phyloP scores from a whole-genome alignment of 2,797 vertebrate genomes.

The Leuciscus waleckii region DNA sequence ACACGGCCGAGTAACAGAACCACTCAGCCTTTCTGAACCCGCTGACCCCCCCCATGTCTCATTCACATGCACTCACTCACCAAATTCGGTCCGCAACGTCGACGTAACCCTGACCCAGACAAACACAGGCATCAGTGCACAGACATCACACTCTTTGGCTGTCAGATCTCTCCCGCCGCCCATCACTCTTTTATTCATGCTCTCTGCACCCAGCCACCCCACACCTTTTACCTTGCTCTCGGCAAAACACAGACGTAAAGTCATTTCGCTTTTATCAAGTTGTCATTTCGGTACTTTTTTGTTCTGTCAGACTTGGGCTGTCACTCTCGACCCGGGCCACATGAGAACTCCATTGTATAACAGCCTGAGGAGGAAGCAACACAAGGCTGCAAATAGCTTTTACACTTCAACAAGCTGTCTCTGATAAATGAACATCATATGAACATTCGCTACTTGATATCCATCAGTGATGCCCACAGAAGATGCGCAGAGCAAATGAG shows the following conservation, averaged over 20 bases:
- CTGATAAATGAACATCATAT: slow-evolving; percentile 70
- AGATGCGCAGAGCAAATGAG: slow-evolving; percentile 56
- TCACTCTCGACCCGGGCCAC: slow-evolving; percentile 56
- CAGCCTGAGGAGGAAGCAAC: slow-evolving; percentile 69
- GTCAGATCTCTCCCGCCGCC: slow-evolving; percentile 31
- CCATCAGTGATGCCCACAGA: slow-evolving; percentile 57
- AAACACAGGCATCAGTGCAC: slow-evolving; percentile 52
- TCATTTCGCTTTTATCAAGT: slow-evolving; percentile 78
- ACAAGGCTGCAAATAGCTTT: slow-evolving; percentile 69
- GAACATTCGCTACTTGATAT: slow-evolving; percentile 63
- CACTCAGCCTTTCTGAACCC: slow-evolving; percentile 72
- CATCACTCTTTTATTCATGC: slow-evolving; percentile 56
- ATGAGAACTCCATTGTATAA: slow-evolving; percentile 59
- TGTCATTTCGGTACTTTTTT: slow-evolving; percentile 74
- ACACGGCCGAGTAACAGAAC: slow-evolving; percentile 72
- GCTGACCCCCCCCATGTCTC: slow-evolving; percentile 72
- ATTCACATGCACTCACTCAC: slow-evolving; percentile 40
- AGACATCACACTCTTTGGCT: slow-evolving; percentile 48
- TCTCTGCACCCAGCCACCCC: slow-evolving; percentile 48
- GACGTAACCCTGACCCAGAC: slow-evolving; percentile 57
- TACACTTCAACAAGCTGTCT: slow-evolving; percentile 64
- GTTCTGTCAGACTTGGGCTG: slow-evolving; percentile 67
- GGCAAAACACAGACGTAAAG: slow-evolving; percentile 73
- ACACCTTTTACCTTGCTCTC: slow-evolving; percentile 62
- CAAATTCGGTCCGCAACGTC: slow-evolving; percentile 31